These are phyloP conservation scores for Ibycter americanus DNA, from an alignment of 2,797 vertebrate species.

Conservation along the genomic window DNA sequence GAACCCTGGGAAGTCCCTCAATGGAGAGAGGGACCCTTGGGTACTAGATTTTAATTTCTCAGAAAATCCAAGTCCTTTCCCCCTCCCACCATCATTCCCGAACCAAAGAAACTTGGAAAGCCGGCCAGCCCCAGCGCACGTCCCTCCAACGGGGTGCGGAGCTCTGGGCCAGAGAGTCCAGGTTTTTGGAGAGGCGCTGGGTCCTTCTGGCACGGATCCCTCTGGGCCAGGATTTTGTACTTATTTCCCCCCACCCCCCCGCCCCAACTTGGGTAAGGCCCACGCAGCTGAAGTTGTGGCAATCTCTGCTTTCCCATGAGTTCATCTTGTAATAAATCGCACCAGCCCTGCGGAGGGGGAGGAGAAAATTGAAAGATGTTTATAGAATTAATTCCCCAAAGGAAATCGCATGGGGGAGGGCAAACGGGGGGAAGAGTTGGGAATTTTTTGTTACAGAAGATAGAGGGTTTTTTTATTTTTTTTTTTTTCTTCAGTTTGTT, in stretches of 20 bases:
- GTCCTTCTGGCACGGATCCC: slow-evolving; percentile 30
- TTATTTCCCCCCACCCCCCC: not conserved
- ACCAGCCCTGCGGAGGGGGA: slow-evolving; percentile 44
- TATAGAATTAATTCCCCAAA: slow-evolving; percentile 64
- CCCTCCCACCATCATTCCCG: not conserved
- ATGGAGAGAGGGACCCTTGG: slow-evolving; percentile 33
- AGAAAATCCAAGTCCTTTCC: not conserved
- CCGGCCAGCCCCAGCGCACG: not conserved
- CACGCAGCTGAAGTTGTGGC: slow-evolving; percentile 56
- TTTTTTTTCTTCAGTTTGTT: not conserved
- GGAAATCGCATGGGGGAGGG: slow-evolving; percentile 50
- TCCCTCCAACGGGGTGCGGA: not conserved
- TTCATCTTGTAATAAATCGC: slow-evolving; percentile 59
- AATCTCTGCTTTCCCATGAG: slow-evolving; percentile 53
- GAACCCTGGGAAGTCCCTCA: slow-evolving; percentile 56
- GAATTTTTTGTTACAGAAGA: slow-evolving; percentile 26
- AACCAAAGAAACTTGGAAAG: not conserved
- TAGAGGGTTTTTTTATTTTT: not conserved
- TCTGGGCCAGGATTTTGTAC: slow-evolving; percentile 11
- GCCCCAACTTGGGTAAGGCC: not conserved
- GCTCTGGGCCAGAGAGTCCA: not conserved
- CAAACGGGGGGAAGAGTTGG: slow-evolving; percentile 11
- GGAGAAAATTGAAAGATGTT: slow-evolving; percentile 54
- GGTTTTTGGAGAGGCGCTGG: not conserved
- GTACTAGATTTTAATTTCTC: slow-evolving; percentile 16